Conservation (phyloP, 2,888 invertebrate species). For the Bibio marci region DNA sequence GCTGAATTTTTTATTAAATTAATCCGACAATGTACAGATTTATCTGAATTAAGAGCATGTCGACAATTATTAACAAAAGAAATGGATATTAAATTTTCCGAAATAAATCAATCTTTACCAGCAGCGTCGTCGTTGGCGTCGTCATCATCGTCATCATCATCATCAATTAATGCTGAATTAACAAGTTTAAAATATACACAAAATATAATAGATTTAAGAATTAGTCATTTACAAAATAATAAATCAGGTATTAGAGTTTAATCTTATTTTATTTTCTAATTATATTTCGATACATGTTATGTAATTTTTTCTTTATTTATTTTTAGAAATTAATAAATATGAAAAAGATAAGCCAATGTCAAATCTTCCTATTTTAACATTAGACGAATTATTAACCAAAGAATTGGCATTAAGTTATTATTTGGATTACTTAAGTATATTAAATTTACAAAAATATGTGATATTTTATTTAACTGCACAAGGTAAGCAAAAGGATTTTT, state of each 20-base stretch:
- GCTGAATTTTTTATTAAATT: constrained; percentile 13
- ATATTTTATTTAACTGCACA: constrained; percentile 14
- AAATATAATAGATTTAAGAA: constrained; percentile 13
- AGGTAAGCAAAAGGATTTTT: constrained; percentile 10
- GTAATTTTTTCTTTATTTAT: neutral
- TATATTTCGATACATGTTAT: neutral
- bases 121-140: too few relatives aligned
- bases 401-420: constrained; percentile 14
- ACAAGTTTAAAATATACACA: constrained; percentile 13
- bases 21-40: constrained; percentile 12
- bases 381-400: constrained; percentile 14
- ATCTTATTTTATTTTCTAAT: neutral
- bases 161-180: constrained; percentile 10
- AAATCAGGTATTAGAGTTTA: constrained; percentile 3
- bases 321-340: neutral
- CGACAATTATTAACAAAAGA: constrained; percentile 13
- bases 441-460: constrained; percentile 15
- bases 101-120: too few relatives aligned
- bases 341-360: constrained; percentile 3
- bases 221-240: constrained; percentile 12
- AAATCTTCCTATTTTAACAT: constrained; percentile 12
- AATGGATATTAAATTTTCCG: constrained; percentile 9
- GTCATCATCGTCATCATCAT: too few relatives aligned
- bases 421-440: constrained; percentile 13
- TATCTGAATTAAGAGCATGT: constrained; percentile 12